A percentile compares a stretch with the other conserved stretches of the same genome.
Conservation (phyloP, 2,888 invertebrate genomes). For the Cephalotes varians region DNA sequence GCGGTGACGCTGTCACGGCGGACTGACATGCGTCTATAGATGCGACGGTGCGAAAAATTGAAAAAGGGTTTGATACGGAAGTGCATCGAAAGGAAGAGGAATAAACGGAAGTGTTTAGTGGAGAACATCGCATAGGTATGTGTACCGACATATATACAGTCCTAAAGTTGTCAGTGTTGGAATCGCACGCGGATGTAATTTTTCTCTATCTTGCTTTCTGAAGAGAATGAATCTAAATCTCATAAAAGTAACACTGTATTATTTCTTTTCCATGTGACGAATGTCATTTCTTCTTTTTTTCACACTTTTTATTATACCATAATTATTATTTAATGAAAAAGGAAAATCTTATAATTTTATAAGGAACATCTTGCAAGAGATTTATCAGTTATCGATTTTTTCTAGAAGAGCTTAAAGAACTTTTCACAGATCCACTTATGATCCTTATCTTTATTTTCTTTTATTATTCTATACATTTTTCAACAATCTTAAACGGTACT, state of each 20-base stretch:
- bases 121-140: slow-evolving; percentile 3
- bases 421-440: background rate
- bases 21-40: slow-evolving; percentile 8
- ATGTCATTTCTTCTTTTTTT: background rate
- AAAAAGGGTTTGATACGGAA: background rate
- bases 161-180: background rate
- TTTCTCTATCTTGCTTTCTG: background rate
- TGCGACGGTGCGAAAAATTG: slow-evolving; percentile 6
- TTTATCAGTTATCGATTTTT: background rate
- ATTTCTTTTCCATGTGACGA: background rate
- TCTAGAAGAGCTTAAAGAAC: background rate
- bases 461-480: background rate
- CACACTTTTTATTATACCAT: background rate
- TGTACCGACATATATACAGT: background rate
- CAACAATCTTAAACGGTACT: background rate
- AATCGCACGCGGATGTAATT: background rate
- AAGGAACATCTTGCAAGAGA: background rate
- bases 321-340: background rate
- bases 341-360: background rate
- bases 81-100: slow-evolving; percentile 24
- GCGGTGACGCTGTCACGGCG: slow-evolving; percentile 14
- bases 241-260: background rate
- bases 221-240: background rate
- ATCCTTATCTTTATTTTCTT: background rate
- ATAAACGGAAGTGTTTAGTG: background rate